Base-by-base conservation (phyloP, 2,797 vertebrate species). In the Crocodylus rhombifer region DNA sequence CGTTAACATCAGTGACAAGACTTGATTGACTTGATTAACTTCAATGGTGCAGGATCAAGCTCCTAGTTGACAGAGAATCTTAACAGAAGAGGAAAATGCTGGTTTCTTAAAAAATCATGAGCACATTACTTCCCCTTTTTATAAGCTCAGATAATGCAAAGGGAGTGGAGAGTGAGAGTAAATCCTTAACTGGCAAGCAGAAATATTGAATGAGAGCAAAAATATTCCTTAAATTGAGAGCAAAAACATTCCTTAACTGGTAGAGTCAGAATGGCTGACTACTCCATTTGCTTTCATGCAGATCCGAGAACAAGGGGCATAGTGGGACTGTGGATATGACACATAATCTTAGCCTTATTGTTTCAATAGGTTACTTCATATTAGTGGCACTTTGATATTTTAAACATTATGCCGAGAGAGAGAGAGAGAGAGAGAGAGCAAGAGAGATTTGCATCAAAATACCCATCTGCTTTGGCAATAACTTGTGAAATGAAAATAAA, bases 401-500 rank as follows among this genome's bases (percentile, higher is more conserved):
- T 42, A 42, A 42, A 42, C 42, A 42, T 42, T 42, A 42, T 42
- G 42, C 42, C 10, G 42, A 42, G 7, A 42, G 42, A 42, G 42
- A 30, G 30, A 30, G 30, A 30, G 30, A 64, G 63, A 64, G 42
- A 17, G 63, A 17, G 28, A 12, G 30, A 5, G 65, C 12, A n/a
- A 33, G 17, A 67, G 64, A 33, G 17, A 14, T 76, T 51, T 92
- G 58, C 88, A 80, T 84, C n/a, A 90, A 94, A 94, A 89, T 36
- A 91, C 4, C 86, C 83, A 92, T 93, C 69, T 88, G 91, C 51
- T 94, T 94, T 75, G 76, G 64, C 60, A 64, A 91, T 92, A 86
- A 51, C 95, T 96, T 94, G 33, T 89, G 74, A 91, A 81, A 92
- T 63, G 26, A 93, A 77, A 84, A 74, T 86, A 92, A 96, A 91